Evolutionary conservation across 2,888 invertebrate genomes (phyloP), one percentile per base, ranked within the genome.

Genomic region (Margaritifera margaritifera): DNA sequence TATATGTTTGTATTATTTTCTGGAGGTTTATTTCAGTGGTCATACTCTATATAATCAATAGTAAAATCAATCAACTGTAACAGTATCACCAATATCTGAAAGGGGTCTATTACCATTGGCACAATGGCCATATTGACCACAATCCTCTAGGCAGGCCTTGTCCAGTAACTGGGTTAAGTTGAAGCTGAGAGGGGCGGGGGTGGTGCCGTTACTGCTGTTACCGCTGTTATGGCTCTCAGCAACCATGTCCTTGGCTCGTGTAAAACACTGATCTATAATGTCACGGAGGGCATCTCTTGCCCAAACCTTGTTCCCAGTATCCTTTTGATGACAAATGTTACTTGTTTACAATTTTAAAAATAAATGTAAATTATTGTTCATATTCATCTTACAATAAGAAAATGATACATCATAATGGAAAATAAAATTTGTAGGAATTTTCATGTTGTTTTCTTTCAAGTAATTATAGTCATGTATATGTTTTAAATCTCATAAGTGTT

Each of bases 261-360:
- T 71, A n/a, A 83, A 68, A 73, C 84, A 84, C 42, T 79, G 77
- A 18, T 74, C 74, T n/a, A 78, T 66, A 4, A 84, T 77, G 57
- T 82, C 80, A n/a, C 77, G 71, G 24, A 84, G 54, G 24, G 80
- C 78, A 54, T 82, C 79, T 20, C 59, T 42, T 8, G 82, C 80
- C 77, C 78, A 84, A 4, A 64, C 77, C 18, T 71, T 63, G 60
- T 81, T 79, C 15, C 79, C 81, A 20, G 80, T 79, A 11, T 66
- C 71, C 84, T 84, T 50, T 15, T 56, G 67, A 51, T 64, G 22
- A 62, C 25, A 64, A 51, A 62, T 24, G 22, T 15, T 19, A 27
- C 8, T 20, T n/a, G 20, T 27, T 31, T n/a, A 25, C 20, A n/a
- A 22, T 50, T 22, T 20, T 61, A 15, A 42, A 22, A 42, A 5